A percentile compares a stretch with the other conserved stretches of the same genome.
phyloP scores from a whole-genome alignment of 2,113 vertebrate species.

The Myanophis thanlyinensis region DNA sequence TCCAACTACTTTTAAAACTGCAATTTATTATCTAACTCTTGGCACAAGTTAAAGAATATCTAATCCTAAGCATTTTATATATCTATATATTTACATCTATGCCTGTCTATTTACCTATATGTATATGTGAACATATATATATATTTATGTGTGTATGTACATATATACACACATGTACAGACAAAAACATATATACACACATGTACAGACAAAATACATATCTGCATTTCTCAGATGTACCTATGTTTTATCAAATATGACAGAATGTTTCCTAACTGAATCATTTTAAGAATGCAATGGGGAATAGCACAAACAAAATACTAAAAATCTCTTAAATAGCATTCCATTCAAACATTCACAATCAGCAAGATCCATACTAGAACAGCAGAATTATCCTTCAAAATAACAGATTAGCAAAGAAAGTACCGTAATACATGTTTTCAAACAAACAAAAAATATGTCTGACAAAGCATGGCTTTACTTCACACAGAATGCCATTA shows the following conservation, averaged over 20 bases:
- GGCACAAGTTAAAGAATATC: conserved; percentile 20
- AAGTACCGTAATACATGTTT: background rate
- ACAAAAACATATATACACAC: too few species aligned
- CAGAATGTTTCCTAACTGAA: conserved; percentile 5
- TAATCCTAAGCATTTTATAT: background rate
- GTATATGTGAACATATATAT: too few species aligned
- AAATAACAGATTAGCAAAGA: conserved; percentile 6
- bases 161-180: too few species aligned
- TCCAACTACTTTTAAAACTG: conserved; percentile 6
- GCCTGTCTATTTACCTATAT: background rate
- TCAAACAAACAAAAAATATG: background rate
- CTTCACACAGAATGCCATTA: conserved; percentile 25
- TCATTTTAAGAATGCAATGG: conserved; percentile 22
- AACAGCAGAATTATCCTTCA: background rate
- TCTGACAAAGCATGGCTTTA: background rate
- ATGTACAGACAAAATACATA: background rate
- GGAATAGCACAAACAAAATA: background rate
- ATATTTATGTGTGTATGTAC: too few species aligned
- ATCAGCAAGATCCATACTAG: background rate
- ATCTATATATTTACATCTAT: background rate
- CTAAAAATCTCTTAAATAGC: background rate
- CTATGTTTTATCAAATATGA: conserved; percentile 16
- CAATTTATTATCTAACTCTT: conserved; percentile 21
- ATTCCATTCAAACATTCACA: background rate
- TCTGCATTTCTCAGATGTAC: background rate